Conservation (phyloP, 2,888 invertebrate species). For the Andricus curvator region DNA sequence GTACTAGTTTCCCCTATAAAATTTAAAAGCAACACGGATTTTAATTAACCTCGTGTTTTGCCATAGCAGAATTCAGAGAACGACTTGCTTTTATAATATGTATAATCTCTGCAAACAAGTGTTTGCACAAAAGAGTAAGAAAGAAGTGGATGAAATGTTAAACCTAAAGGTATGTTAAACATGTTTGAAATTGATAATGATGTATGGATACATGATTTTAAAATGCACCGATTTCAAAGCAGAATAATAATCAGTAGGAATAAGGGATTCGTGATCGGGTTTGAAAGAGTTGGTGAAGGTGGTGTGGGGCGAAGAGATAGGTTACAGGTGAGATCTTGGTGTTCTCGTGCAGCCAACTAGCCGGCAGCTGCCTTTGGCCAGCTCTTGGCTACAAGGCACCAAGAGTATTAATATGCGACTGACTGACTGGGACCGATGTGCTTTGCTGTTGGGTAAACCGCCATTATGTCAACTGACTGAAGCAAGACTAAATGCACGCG, state of each 20-base stretch:
- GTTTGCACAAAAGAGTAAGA: conserved; percentile 12
- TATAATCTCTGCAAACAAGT: not conserved
- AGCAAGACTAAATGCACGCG: not conserved
- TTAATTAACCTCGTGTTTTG: not conserved
- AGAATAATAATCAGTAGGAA: conserved; percentile 36
- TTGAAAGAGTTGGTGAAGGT: conserved; percentile 47
- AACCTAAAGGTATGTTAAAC: conserved; percentile 1
- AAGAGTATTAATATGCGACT: conserved; percentile 74
- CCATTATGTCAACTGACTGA: conserved; percentile 36
- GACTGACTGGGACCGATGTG: conserved; percentile 70
- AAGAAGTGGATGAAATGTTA: conserved; percentile 8
- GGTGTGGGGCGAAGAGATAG: conserved; percentile 64
- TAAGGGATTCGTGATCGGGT: conserved; percentile 25
- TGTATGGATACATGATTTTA: conserved; percentile 18
- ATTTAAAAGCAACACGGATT: not conserved
- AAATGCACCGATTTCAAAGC: conserved; percentile 38
- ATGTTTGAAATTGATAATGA: conserved; percentile 24
- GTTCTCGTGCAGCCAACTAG: conserved; percentile 76
- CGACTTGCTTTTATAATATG: not conserved
- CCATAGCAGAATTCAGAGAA: not conserved
- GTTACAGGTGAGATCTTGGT: conserved; percentile 76
- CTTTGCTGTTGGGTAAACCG: conserved; percentile 63
- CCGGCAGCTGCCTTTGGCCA: conserved; percentile 73
- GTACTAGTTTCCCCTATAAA: not conserved
- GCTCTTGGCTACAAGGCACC: conserved; percentile 67